Evolutionary conservation across 2,888 invertebrate species (phyloP).

Genomic region (Limnephilus rhombicus): DNA sequence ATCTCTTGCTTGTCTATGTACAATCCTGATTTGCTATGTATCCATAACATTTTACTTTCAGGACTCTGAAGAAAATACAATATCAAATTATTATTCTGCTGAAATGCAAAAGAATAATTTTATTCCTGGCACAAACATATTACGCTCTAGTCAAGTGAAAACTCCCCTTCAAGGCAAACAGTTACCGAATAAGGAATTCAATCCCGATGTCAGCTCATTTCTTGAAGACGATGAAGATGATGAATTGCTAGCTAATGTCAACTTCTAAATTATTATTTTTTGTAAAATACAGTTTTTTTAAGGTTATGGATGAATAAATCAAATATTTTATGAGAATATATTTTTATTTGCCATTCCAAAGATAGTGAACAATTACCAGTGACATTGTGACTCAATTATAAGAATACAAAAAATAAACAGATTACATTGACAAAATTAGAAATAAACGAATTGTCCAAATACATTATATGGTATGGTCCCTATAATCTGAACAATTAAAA

Average conservation of each 20-base stretch:
- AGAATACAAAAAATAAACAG: no score
- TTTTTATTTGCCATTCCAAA: background rate
- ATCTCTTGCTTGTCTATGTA: background rate
- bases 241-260: constrained; percentile 77
- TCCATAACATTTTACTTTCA: constrained; percentile 30
- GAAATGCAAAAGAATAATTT: constrained; percentile 69
- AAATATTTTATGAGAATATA: background rate
- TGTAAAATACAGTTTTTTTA: background rate
- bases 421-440: no score
- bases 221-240: constrained; percentile 78
- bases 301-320: background rate
- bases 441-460: no score
- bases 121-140: constrained; percentile 75
- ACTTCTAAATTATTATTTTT: constrained; percentile 70
- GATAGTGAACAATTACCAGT: background rate
- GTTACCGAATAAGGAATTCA: background rate
- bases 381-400: no score
- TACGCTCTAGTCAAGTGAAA: background rate
- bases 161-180: background rate
- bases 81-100: constrained; percentile 72
- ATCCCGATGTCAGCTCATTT: constrained; percentile 68
- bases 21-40: background rate
- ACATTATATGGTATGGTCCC: no score
- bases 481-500: no score
- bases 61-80: constrained; percentile 68